Evolutionary conservation across 1,140 invertebrate species (phyloP), one percentile per base, ranked within the genome.

Genomic region (Mylabris phalerata): DNA sequence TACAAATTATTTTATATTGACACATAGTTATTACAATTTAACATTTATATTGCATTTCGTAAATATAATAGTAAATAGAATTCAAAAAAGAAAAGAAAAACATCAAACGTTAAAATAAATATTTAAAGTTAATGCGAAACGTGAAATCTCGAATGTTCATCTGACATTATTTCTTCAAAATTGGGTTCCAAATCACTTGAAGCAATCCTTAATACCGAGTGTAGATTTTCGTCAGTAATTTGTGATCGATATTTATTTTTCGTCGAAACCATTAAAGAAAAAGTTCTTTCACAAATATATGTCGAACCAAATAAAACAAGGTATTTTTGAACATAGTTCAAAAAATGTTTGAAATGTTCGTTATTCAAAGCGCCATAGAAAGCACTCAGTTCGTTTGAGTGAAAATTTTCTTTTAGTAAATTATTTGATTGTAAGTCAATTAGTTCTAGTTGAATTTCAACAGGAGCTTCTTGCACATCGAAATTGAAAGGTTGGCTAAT

Each of bases 151-250:
- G n/a, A n/a, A n/a, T n/a, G n/a, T n/a, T n/a, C n/a, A n/a, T n/a
- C n/a, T n/a, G n/a, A n/a, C 38, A 32, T 49, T 49, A 49, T 42
- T 42, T 42, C 41, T 42, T 42, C 41, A 42, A 42, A 42, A 49
- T 38, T 49, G 27, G 38, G 38, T 10, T 51, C 24, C 50, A 51
- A 51, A 42, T 51, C 41, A 51, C 50, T 51, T 51, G 50, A 42
- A 51, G 50, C 54, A 56, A 48, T 56, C 45, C 54, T 56, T 56
- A 56, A 56, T 48, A 56, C 32, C 39, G 47, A 56, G 47, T 46
- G 54, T 56, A 48, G 54, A 56, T 56, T 41, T 51, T 48, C 52
- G 52, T 55, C 41, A 55, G 26, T 45, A 55, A 55, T 45, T 45
- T 38, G 52, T 55, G 52, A 43, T 45, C 24, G 10, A 55, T 27